phyloP scores from a whole-genome alignment of 2,797 vertebrate species.

The Avahi laniger region DNA sequence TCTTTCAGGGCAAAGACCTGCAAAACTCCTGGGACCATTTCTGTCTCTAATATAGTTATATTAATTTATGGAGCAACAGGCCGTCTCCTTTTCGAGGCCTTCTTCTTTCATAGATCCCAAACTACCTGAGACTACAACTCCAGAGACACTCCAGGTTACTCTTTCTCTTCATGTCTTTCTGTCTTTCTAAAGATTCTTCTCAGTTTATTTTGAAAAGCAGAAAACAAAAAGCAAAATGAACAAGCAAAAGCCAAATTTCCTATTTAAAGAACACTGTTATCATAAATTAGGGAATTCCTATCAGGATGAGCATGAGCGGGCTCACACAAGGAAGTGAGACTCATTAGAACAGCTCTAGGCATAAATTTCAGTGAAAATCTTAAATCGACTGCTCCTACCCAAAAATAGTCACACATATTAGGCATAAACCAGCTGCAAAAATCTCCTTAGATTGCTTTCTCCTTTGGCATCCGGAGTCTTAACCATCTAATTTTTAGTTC shows the following conservation, averaged over 20 bases:
- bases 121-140: not conserved
- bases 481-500: not conserved
- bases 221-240: not conserved
- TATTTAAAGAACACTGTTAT: not conserved
- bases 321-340: not conserved
- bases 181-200: not conserved
- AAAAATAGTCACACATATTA: not conserved
- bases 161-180: not conserved
- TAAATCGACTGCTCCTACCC: not conserved
- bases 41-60: no score
- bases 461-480: not conserved
- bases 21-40: no score
- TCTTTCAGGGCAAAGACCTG: no score
- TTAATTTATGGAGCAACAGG: no score
- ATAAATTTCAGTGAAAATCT: not conserved
- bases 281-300: not conserved
- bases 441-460: not conserved
- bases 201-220: not conserved
- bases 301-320: accelerated
- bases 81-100: not conserved
- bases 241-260: not conserved
- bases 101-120: not conserved
- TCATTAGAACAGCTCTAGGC: not conserved
- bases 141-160: not conserved
- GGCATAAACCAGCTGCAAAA: not conserved